Conservation (phyloP, 2,888 invertebrate genomes). For the Pheosia gnoma region DNA sequence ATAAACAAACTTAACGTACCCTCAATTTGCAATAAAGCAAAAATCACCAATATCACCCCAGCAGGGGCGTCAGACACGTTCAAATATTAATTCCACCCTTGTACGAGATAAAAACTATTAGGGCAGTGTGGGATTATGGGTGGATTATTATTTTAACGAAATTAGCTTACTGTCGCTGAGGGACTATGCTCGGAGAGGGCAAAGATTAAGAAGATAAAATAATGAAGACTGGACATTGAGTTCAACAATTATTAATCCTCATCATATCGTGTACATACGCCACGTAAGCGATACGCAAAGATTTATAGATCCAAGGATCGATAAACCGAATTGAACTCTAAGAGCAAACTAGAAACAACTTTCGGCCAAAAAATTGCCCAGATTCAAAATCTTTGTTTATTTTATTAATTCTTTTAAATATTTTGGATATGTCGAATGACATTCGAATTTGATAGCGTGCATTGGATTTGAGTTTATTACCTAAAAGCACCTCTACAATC, state of each 20-base stretch:
- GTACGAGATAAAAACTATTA: slow-evolving; percentile 80
- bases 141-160: slow-evolving; percentile 82
- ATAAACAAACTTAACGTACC: slow-evolving; percentile 11
- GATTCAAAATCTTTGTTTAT: not conserved
- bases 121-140: slow-evolving; percentile 71
- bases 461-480: slow-evolving; percentile 14
- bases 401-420: not conserved
- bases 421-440: too few relatives aligned
- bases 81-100: slow-evolving; percentile 79
- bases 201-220: slow-evolving; percentile 50
- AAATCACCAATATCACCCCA: slow-evolving; percentile 34
- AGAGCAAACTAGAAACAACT: too few relatives aligned
- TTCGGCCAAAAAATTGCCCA: too few relatives aligned
- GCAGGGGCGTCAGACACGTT: slow-evolving; percentile 50
- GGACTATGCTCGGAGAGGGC: slow-evolving; percentile 50
- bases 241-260: not conserved
- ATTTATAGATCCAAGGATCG: too few relatives aligned
- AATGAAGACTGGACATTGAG: slow-evolving; percentile 5
- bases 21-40: slow-evolving; percentile 40
- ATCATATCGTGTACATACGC: too few relatives aligned
- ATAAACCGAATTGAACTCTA: too few relatives aligned
- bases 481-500: slow-evolving; percentile 39
- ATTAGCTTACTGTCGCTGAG: slow-evolving; percentile 79
- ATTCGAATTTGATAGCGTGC: too few relatives aligned
- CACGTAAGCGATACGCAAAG: too few relatives aligned